phyloP scores from a whole-genome alignment of 2,888 invertebrate species.

The Plebejus melissa region DNA sequence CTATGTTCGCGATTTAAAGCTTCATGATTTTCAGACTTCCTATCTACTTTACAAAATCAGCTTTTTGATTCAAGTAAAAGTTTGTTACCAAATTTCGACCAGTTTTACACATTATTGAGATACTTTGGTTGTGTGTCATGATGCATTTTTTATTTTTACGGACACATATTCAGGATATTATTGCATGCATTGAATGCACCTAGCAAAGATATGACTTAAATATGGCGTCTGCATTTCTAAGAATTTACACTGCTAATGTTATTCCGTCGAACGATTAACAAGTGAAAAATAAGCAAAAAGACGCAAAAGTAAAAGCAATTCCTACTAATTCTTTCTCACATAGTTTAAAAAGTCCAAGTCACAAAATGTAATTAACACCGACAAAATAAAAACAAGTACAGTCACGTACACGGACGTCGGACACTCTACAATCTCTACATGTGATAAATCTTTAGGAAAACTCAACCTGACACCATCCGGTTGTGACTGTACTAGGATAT shows the following conservation, averaged over 20 bases:
- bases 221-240: neutral
- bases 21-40: too few relatives aligned
- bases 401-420: slow-evolving; percentile 8
- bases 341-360: slow-evolving; percentile 19
- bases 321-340: neutral
- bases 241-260: neutral
- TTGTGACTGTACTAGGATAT: neutral
- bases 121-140: neutral
- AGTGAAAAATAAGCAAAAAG: neutral
- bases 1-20: too few relatives aligned
- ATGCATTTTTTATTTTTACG: neutral
- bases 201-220: neutral
- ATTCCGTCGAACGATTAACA: neutral
- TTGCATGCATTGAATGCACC: neutral
- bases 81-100: too few relatives aligned
- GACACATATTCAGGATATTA: slow-evolving; percentile 11
- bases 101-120: too few relatives aligned
- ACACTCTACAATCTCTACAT: slow-evolving; percentile 14
- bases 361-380: slow-evolving; percentile 21
- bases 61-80: too few relatives aligned
- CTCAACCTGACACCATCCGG: slow-evolving; percentile 22
- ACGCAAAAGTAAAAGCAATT: neutral
- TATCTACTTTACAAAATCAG: too few relatives aligned
- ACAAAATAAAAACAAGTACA: slow-evolving; percentile 12
- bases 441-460: slow-evolving; percentile 23